Base-by-base conservation (phyloP, 2,113 vertebrate species). In the Chunga burmeisteri region DNA sequence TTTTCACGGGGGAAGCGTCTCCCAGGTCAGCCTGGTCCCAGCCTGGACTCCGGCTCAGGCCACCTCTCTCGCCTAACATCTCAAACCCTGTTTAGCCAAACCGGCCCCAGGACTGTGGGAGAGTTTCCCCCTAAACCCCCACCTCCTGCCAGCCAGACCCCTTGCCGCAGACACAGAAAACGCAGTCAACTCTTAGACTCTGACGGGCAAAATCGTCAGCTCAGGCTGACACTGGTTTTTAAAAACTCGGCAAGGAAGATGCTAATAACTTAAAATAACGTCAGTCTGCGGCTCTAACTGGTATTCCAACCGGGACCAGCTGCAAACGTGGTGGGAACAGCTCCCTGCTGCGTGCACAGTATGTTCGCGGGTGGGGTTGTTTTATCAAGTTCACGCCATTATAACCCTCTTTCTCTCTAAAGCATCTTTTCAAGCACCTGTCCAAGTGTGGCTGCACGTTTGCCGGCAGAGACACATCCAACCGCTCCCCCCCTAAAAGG, bases 171-270 rank as follows among this genome's bases (percentile, higher is more conserved):
- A 16, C 44, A 9, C 11, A 17, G 44, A 63, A 83, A 91, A 91
- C 2, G 38, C n/a, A 68, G 34, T 6, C 2, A 6, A 10, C 29
- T 88, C 68, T 53, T 36, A 86, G 50, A 30, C 17, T 40, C 29
- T 23, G 36, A 44, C 4, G 44, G 55, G 26, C 32, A 68, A 83
- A 68, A 53, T 36, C n/a, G 72, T 50, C 74, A 81, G 23, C 32
- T 67, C 0, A 2, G 27, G 27, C 27, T 42, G 44, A 40, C 40
- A 36, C 0, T 0, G 21, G 0, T 1, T 75, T 73, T 84, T 21
- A 77, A 77, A 86, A 84, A 49, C 29, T 52, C 2, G 0, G 25
- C 14, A 66, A n/a, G 49, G 26, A 73, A 85, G 84, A 53, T 38
- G 46, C 49, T 36, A 58, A 2, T 42, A 42, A 56, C 52, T 84